Evolutionary conservation across 2,113 vertebrate species (phyloP), one percentile per base, ranked within the genome.

Genomic region (Lota lota): DNA sequence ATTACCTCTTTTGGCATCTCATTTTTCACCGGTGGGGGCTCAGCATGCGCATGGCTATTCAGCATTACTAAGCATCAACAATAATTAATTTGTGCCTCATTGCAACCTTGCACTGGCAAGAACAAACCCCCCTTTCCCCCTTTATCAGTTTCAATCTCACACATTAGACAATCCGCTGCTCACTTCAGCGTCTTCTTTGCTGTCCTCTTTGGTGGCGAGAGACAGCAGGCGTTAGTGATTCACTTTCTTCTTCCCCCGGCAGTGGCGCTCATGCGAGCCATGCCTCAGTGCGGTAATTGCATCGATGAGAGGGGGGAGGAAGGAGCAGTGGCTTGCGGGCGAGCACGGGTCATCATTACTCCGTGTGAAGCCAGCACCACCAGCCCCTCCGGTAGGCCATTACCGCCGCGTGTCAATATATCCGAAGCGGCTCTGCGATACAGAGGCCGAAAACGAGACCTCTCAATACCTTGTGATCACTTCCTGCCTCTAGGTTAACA

Each of bases 1-100:
- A 89, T 89, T 83, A 83, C 81, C 72, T 85, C 79, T 79, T 85
- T 84, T 86, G 83, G 85, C 81, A 72, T 88, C 79, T 86, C 73
- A 85, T 89, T 87, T 89, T 88, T 88, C 84, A 88, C 68, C 61
- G 53, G 74, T 71, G 71, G 73, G 69, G 70, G 73, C 71, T 69
- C 62, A 85, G 75, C 64, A 58, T 16, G 59, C n/a, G 24, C 62
- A 68, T 58, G 20, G 22, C 65, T 67, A 62, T 75, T 71, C 64
- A 67, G 22, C 33, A 47, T 66, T 64, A 67, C 64, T 53, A 58
- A 81, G 72, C 66, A 2, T 76, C 80, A 79, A 79, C 73, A 77
- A 75, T 85, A 86, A 87, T 82, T 77, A 85, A 84, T 80, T 47
- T 47, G 40, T 8, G 79, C 72, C 64, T 74, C 60, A 19, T 17